Conservation (phyloP, 2,113 vertebrate species). For the Misgurnus mizolepis region DNA sequence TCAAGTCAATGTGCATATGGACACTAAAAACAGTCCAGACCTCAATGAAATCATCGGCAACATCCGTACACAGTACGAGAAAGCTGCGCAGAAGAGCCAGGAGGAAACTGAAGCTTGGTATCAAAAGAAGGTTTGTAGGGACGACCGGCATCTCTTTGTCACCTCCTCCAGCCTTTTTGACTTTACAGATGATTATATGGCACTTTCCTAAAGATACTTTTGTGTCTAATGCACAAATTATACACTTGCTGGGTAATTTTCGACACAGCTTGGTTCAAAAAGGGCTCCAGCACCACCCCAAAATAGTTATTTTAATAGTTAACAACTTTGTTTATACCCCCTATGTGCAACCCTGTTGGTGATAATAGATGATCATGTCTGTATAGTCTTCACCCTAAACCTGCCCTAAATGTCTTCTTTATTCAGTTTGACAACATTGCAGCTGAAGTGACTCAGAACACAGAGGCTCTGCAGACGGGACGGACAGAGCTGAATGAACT, state of each 20-base stretch:
- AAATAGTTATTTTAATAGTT: no score
- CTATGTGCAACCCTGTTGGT: no score
- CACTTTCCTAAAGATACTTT: no score
- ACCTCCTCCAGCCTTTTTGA: neutral
- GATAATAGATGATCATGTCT: neutral
- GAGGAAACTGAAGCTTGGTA: slow-evolving; percentile 84
- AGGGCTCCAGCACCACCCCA: no score
- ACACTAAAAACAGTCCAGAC: slow-evolving; percentile 80
- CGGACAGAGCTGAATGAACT: slow-evolving; percentile 74
- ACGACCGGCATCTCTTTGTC: neutral
- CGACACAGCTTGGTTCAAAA: no score
- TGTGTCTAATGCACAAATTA: no score
- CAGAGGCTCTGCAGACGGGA: slow-evolving; percentile 78
- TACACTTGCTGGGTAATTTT: no score
- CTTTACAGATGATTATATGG: no score
- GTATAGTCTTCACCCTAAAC: neutral
- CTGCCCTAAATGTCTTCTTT: neutral
- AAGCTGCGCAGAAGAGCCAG: slow-evolving; percentile 80
- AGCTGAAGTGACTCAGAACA: slow-evolving; percentile 72
- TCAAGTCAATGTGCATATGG: slow-evolving; percentile 82
- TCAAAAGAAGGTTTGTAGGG: slow-evolving; percentile 72
- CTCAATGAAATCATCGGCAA: slow-evolving; percentile 80
- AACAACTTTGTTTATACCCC: no score
- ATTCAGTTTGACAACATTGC: slow-evolving; percentile 74
- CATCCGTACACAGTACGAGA: slow-evolving; percentile 84